Conservation (phyloP, 1,140 invertebrate genomes). For the Drosophila biarmipes region DNA sequence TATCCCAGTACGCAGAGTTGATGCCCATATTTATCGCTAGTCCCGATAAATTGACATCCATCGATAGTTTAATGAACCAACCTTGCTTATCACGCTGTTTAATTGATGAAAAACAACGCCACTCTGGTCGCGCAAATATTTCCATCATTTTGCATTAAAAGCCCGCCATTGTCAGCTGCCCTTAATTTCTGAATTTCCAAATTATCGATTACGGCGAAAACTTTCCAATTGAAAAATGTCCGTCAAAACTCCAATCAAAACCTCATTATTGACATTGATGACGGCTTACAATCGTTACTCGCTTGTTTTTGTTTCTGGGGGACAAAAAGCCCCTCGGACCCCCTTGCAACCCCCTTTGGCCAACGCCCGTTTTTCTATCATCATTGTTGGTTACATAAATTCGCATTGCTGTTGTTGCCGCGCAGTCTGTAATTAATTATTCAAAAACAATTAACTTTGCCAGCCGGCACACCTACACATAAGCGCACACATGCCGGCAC, state of each 20-base stretch:
- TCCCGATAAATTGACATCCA: too few relatives aligned
- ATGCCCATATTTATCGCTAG: too few relatives aligned
- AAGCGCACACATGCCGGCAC: background rate
- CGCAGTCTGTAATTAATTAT: constrained; percentile 70
- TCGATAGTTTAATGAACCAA: too few relatives aligned
- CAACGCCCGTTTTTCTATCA: constrained; percentile 5
- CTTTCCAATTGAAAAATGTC: constrained; percentile 28
- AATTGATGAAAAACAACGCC: too few relatives aligned
- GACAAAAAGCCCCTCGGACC: background rate
- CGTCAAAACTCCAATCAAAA: constrained; percentile 57
- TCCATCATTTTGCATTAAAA: background rate
- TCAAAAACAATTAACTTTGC: constrained; percentile 76
- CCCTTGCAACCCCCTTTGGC: background rate
- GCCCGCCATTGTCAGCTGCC: background rate
- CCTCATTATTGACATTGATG: constrained; percentile 67
- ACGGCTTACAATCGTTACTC: constrained; percentile 32
- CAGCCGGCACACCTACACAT: constrained; percentile 32
- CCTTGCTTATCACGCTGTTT: too few relatives aligned
- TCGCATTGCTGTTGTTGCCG: constrained; percentile 36
- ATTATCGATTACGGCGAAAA: constrained; percentile 18
- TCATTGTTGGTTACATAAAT: constrained; percentile 40
- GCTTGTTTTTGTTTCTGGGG: constrained; percentile 5
- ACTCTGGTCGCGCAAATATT: background rate
- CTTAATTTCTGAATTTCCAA: constrained; percentile 1
- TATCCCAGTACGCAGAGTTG: too few relatives aligned